Percentiles rank a stretch among this genome's conserved stretches.
phyloP scores from a whole-genome alignment of 2,797 vertebrate species.

The Pseudomugil gertrudae region DNA sequence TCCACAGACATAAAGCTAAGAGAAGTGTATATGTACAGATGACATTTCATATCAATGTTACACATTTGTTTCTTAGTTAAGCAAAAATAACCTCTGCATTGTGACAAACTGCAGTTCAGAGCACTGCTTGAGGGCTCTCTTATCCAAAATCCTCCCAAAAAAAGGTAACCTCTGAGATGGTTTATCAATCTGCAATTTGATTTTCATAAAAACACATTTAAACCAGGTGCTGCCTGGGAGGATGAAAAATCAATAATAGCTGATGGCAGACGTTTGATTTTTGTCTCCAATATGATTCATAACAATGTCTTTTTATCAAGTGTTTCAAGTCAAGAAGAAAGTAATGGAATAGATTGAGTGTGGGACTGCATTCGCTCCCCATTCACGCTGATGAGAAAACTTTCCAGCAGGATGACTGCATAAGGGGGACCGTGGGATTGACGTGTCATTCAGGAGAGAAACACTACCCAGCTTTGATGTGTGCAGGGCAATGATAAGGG shows the following conservation, averaged over 20 bases:
- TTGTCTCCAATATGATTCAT: background rate
- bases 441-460: conserved; percentile 6
- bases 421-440: conserved; percentile 5
- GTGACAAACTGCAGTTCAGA: background rate
- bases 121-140: background rate
- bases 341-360: background rate
- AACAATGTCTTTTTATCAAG: background rate
- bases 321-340: background rate
- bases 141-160: background rate
- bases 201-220: background rate
- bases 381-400: background rate
- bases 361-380: background rate
- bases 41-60: background rate
- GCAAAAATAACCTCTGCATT: background rate
- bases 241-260: background rate
- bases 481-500: background rate
- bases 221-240: background rate
- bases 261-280: background rate
- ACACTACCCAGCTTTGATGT: background rate
- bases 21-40: background rate
- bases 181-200: background rate
- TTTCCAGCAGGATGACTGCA: conserved; percentile 11
- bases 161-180: background rate
- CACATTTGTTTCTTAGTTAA: background rate
- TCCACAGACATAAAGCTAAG: background rate